Conservation (phyloP, 2,888 invertebrate species). For the Strigamia crassipes region DNA sequence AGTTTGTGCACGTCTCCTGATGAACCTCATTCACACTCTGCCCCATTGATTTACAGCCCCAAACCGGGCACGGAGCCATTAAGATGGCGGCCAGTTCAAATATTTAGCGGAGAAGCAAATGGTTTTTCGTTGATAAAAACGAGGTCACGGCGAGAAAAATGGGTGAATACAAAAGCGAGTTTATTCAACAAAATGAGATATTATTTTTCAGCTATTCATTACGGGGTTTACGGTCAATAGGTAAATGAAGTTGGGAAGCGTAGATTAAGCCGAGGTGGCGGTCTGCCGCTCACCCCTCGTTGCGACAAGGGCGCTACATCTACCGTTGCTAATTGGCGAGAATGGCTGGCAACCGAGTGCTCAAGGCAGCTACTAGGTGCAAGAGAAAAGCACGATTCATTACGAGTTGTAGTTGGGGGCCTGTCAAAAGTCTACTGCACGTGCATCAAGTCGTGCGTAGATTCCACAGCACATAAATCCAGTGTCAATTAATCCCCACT, state of each 20-base stretch:
- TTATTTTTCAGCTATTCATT: not conserved
- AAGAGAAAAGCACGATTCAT: constrained; percentile 1
- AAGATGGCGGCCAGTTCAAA: constrained; percentile 10
- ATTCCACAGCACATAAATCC: not conserved
- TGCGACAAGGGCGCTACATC: not conserved
- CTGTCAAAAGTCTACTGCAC: constrained; percentile 2
- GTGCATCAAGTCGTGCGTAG: not conserved
- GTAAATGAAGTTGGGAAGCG: constrained; percentile 6
- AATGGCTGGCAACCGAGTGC: not conserved
- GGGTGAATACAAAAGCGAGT: not conserved
- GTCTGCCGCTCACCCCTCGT: not conserved
- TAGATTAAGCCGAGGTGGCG: not conserved
- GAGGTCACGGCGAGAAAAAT: not conserved
- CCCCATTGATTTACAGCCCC: not conserved
- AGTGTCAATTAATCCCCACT: not conserved
- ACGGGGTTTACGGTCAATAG: not conserved
- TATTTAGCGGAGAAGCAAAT: not conserved
- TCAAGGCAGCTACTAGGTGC: constrained; percentile 10
- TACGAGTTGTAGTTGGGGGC: constrained; percentile 1
- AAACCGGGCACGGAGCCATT: not conserved
- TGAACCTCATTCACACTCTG: constrained; percentile 2
- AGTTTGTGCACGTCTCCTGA: not conserved
- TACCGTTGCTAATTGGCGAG: not conserved
- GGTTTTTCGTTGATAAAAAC: not conserved
- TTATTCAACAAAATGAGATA: constrained; percentile 10